Percentiles rank a stretch among this genome's conserved stretches.
phyloP scores from a whole-genome alignment of 1,140 invertebrate species.

The Papilio polyxenes region DNA sequence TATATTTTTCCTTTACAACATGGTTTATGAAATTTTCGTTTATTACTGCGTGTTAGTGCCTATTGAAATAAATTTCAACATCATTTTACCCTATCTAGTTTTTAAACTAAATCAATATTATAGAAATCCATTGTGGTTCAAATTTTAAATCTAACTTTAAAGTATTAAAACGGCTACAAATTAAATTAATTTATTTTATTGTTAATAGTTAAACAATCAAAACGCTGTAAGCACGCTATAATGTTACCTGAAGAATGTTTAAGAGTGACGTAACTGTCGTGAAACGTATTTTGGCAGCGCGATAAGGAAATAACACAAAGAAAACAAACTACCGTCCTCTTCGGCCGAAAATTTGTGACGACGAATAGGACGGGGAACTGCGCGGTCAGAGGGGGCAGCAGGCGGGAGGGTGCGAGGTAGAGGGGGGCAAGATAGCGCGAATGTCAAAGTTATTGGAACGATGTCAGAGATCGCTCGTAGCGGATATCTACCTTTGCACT shows the following conservation, averaged over 20 bases:
- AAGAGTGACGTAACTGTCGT: conserved; percentile 73
- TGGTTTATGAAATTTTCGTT: background rate
- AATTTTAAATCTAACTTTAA: too few relatives aligned
- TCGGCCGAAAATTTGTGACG: conserved; percentile 70
- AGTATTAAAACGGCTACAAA: too few relatives aligned
- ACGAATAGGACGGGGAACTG: conserved; percentile 38
- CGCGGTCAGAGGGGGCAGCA: conserved; percentile 45
- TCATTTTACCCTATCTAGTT: too few relatives aligned
- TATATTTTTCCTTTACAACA: background rate
- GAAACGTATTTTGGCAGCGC: conserved; percentile 78
- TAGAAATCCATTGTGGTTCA: too few relatives aligned
- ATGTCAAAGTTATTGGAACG: conserved; percentile 75
- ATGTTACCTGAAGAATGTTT: conserved; percentile 73
- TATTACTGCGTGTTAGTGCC: background rate
- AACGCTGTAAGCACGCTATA: conserved; percentile 51
- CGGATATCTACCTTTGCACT: conserved; percentile 70
- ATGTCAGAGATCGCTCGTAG: conserved; percentile 69
- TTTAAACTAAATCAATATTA: too few relatives aligned
- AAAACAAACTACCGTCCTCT: conserved; percentile 77
- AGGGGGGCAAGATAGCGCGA: conserved; percentile 54
- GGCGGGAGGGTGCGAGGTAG: conserved; percentile 46
- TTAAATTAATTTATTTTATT: background rate
- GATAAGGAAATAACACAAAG: conserved; percentile 80
- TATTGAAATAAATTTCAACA: too few relatives aligned
- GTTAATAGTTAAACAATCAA: conserved; percentile 52